phyloP scores from a whole-genome alignment of 2,113 vertebrate species.

The Fregata magnificens region DNA sequence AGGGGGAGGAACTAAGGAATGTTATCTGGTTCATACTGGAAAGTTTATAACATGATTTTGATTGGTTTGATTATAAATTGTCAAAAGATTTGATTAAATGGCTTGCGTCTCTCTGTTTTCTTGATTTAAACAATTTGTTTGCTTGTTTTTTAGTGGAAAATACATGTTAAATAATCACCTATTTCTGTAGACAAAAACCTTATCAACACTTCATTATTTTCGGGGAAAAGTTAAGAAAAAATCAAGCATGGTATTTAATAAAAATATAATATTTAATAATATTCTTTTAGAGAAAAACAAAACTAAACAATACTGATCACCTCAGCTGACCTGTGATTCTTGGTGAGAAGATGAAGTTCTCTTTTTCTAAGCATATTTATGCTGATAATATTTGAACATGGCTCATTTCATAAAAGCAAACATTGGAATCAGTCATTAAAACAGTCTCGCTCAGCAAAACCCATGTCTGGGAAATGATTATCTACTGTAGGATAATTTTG shows the following conservation, averaged over 20 bases:
- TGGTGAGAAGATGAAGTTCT: not conserved
- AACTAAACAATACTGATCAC: not conserved
- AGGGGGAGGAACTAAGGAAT: not conserved
- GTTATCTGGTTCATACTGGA: not conserved
- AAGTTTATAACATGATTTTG: not conserved
- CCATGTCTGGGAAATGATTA: not conserved
- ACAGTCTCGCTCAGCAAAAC: not conserved
- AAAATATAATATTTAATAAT: not conserved
- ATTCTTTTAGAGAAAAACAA: not conserved
- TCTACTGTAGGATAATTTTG: not conserved
- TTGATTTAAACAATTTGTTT: not conserved
- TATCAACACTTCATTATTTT: not conserved
- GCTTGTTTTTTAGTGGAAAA: not conserved
- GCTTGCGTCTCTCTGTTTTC: not conserved
- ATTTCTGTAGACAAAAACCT: not conserved
- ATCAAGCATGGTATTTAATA: not conserved
- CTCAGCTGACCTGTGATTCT: not conserved
- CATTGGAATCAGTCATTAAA: not conserved
- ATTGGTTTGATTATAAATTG: not conserved
- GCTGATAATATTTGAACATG: not conserved
- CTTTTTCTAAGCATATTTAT: not conserved
- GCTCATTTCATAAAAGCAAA: slow-evolving; percentile 12
- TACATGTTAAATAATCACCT: not conserved
- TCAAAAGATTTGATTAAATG: not conserved
- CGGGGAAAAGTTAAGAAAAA: not conserved